phyloP scores from a whole-genome alignment of 2,797 vertebrate species.

The Acomys russatus region DNA sequence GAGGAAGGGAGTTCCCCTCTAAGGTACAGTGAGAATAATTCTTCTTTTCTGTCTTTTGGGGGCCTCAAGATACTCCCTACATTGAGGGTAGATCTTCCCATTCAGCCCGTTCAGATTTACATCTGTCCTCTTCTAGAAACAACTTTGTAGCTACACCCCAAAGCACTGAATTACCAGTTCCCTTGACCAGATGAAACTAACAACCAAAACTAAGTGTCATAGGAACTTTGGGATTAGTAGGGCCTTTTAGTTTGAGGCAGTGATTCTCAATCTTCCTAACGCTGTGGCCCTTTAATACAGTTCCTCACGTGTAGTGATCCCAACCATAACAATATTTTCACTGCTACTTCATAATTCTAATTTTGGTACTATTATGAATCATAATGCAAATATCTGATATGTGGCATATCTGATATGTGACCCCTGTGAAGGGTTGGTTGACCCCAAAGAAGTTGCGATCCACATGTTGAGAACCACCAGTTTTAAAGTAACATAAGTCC shows the following conservation, averaged over 20 bases:
- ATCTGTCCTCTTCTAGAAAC: neutral
- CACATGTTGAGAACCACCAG: neutral
- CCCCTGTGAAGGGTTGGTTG: neutral
- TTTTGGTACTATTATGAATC: neutral
- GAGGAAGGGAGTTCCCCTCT: neutral
- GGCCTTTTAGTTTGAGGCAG: neutral
- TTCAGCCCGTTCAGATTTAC: too few species aligned
- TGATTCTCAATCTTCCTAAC: neutral
- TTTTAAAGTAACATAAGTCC: neutral
- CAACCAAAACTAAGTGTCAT: neutral
- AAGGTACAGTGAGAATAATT: neutral
- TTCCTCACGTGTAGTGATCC: neutral
- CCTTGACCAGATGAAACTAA: neutral
- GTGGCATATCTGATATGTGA: neutral
- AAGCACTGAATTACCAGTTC: neutral
- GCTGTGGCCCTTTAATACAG: neutral
- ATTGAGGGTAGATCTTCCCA: neutral
- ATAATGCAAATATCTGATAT: neutral
- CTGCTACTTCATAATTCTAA: neutral
- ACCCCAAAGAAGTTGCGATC: rapidly evolving
- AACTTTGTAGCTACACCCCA: neutral
- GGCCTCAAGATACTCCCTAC: too few species aligned
- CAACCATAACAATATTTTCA: neutral
- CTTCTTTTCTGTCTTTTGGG: too few species aligned
- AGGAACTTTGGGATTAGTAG: neutral